Conservation (phyloP, 2,113 vertebrate species). For the Lipophrys pholis region DNA sequence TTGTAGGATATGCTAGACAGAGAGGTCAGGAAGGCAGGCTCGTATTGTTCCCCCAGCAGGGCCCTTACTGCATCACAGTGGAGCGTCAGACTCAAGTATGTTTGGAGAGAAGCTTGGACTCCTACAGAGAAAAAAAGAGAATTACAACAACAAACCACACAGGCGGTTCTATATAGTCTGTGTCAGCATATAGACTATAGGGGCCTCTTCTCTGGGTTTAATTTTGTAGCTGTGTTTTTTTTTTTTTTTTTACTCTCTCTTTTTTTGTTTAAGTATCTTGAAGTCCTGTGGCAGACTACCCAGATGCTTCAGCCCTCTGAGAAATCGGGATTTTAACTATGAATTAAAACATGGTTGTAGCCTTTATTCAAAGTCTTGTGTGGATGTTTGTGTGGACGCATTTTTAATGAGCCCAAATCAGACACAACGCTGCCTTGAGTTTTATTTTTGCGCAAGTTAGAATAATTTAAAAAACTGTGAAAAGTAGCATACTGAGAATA, state of each 20-base stretch:
- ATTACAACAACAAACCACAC: conserved; percentile 60
- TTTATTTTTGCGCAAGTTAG: neutral
- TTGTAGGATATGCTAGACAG: conserved; percentile 79
- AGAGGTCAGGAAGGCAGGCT: conserved; percentile 83
- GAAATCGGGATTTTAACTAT: conserved; percentile 29
- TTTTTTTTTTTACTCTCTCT: conserved; percentile 21
- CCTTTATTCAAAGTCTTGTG: conserved; percentile 3
- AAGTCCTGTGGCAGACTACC: conserved; percentile 27
- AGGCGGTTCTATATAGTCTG: conserved; percentile 35
- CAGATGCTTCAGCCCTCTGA: conserved; percentile 2
- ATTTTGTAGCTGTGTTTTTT: conserved; percentile 31
- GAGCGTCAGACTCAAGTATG: conserved; percentile 61
- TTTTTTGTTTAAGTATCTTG: conserved; percentile 30
- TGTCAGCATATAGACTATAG: conserved; percentile 54
- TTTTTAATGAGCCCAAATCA: conserved; percentile 6
- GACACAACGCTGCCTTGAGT: neutral
- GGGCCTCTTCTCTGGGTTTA: conserved; percentile 42
- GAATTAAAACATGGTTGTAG: conserved; percentile 32
- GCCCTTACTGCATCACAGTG: conserved; percentile 69
- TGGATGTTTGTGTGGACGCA: neutral
- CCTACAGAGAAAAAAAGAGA: conserved; percentile 34
- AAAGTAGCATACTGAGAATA: neutral
- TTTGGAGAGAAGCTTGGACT: conserved; percentile 61
- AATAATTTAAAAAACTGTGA: conserved; percentile 3
- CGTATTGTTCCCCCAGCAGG: conserved; percentile 78